These are phyloP conservation scores for Colletes latitarsis DNA, from an alignment of 1,140 invertebrate genomes.

Conservation along the genomic window DNA sequence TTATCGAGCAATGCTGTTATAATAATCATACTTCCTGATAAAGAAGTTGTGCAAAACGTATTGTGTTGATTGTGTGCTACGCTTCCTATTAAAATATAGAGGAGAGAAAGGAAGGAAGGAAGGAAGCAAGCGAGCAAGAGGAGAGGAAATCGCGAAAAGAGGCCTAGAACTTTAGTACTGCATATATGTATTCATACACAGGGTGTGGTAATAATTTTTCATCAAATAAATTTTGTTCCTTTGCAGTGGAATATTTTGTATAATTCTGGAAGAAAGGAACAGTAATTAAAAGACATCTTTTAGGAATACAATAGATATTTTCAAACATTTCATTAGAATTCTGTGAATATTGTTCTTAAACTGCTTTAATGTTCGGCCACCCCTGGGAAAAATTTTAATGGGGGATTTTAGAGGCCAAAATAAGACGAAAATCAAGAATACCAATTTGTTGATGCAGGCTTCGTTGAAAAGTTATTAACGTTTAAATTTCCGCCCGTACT, in stretches of 20 bases:
- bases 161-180: not conserved
- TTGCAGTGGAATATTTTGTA: not conserved
- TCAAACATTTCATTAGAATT: too few relatives aligned
- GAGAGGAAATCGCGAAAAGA: slow-evolving; percentile 24
- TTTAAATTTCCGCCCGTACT: too few relatives aligned
- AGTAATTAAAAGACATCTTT: not conserved
- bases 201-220: slow-evolving; percentile 1
- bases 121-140: slow-evolving; percentile 42
- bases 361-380: too few relatives aligned
- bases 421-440: too few relatives aligned
- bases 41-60: slow-evolving; percentile 34
- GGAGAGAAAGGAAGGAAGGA: slow-evolving; percentile 43
- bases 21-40: slow-evolving; percentile 24
- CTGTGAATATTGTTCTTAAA: too few relatives aligned
- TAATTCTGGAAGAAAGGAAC: not conserved
- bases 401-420: too few relatives aligned
- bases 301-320: not conserved
- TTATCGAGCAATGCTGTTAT: slow-evolving; percentile 26
- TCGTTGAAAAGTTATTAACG: too few relatives aligned
- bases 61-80: not conserved
- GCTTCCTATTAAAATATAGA: slow-evolving; percentile 9
- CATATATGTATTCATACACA: slow-evolving; percentile 7
- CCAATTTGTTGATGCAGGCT: too few relatives aligned
- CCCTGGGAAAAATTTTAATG: too few relatives aligned
- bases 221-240: not conserved